Base-by-base conservation (phyloP, 2,113 vertebrate species). In the Motacilla alba region DNA sequence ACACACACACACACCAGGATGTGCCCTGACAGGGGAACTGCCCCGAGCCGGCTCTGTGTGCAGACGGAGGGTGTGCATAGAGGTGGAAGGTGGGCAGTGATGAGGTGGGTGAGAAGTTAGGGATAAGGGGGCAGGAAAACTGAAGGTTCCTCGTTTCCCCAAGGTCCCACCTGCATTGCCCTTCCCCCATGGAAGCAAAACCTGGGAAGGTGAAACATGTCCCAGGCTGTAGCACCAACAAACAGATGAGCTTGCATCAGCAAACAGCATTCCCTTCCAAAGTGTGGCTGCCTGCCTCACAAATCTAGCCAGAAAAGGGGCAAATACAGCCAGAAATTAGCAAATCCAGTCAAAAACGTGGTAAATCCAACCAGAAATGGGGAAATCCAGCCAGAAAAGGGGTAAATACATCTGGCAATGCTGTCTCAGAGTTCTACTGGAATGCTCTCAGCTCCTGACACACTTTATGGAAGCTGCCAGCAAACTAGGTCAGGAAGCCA, bases 401-500 rank as follows among this genome's bases (percentile, higher is more conserved):
- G 27, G 19, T n/a, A 63, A 73, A 53, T 18, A 23, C 14, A 49
- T 63, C 31, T 37, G 55, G 55, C 27, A 69, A 4, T 16, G 14
- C 20, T 55, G 53, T 19, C 2, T 0, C 46, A 6, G 15, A 83
- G 53, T 58, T 58, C 28, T 20, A 26, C 62, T 15, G 20, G 59
- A 52, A 79, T 43, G 41, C 85, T 30, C 59, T 60, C 53, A 56
- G 85, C 59, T 83, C 67, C 85, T 83, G 85, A 89, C 79, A 83
- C 41, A 79, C 73, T 83, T 89, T 60, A 52, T 69, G 62, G 83
- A 63, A 87, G 76, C 55, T 43, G 41, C 23, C 53, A 44, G 60
- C 31, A 89, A 93, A 89, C 28, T 67, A 73, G 91, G 79, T 73
- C 73, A 55, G 85, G 67, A 60, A 83, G 41, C 23, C 58, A 56